phyloP scores from a whole-genome alignment of 92 coral and sea anemone species.

The Umimayanthus chanpuru region DNA sequence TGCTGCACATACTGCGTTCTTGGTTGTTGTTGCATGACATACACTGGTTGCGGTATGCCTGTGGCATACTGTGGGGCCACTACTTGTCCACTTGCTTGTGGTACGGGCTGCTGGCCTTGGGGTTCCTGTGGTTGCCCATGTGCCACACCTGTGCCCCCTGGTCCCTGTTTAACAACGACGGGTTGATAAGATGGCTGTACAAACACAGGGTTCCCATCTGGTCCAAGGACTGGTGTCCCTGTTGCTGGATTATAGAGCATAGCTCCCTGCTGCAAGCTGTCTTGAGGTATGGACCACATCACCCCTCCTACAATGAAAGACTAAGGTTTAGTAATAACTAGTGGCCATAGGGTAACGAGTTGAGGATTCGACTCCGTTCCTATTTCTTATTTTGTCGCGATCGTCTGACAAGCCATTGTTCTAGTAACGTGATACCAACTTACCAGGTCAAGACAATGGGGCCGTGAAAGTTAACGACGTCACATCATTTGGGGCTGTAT shows the following conservation, averaged over 20 bases:
- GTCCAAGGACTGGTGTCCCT: conserved; percentile 80
- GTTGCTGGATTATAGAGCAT: conserved; percentile 81
- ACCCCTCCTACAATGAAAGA: conserved; percentile 54
- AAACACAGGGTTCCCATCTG: conserved; percentile 77
- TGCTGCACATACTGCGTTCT: conserved; percentile 76
- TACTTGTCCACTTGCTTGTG: conserved; percentile 49
- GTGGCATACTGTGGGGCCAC: conserved; percentile 62
- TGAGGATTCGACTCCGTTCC: too few species aligned
- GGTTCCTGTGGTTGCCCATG: conserved; percentile 62
- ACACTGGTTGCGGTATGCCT: conserved; percentile 79
- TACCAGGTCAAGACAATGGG: too few species aligned
- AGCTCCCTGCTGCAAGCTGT: conserved; percentile 76
- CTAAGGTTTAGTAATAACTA: too few species aligned
- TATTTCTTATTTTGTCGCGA: too few species aligned
- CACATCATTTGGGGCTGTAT: too few species aligned
- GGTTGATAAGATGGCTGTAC: conserved; percentile 85
- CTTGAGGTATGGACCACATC: conserved; percentile 80
- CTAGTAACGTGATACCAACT: too few species aligned
- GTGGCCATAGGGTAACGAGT: too few species aligned
- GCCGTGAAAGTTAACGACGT: too few species aligned
- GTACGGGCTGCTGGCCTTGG: conserved; percentile 57
- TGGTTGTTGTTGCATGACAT: conserved; percentile 70
- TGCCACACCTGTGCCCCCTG: conserved; percentile 52
- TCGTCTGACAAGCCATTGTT: too few species aligned
- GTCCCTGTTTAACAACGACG: conserved; percentile 74